Conservation (phyloP, 2,113 vertebrate genomes). For the Pedetes capensis region DNA sequence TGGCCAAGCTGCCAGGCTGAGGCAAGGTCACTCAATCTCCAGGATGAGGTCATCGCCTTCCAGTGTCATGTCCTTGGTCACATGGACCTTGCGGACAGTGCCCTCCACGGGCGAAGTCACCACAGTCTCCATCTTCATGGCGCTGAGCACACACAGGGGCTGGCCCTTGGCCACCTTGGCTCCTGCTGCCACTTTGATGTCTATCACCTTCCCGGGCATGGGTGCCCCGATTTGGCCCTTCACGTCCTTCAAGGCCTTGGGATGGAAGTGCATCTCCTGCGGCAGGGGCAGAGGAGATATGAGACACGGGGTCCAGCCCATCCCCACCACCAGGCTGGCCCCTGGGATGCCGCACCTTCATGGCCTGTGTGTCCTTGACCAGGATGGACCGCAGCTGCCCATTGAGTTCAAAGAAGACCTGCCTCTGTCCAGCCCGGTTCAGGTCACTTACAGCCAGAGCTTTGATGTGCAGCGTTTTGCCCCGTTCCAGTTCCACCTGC, state of each 20-base stretch:
- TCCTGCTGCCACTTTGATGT: constrained; percentile 89
- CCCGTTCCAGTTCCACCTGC: constrained; percentile 94
- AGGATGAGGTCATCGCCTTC: constrained; percentile 95
- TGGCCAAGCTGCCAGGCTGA: neutral
- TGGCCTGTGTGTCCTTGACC: constrained; percentile 92
- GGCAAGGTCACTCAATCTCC: constrained; percentile 86
- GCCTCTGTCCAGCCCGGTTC: constrained; percentile 92
- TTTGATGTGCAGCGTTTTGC: constrained; percentile 95
- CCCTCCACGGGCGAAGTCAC: constrained; percentile 92
- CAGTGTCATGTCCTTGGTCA: constrained; percentile 86
- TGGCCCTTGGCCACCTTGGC: constrained; percentile 89
- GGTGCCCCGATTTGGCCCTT: constrained; percentile 95
- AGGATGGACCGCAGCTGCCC: constrained; percentile 94
- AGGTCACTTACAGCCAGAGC: constrained; percentile 93
- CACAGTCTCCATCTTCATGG: constrained; percentile 98
- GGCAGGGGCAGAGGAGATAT: neutral
- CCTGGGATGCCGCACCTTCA: constrained; percentile 86
- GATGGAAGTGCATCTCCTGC: constrained; percentile 97
- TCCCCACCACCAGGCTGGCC: neutral
- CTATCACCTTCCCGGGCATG: constrained; percentile 95
- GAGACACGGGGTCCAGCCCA: neutral
- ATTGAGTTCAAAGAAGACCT: constrained; percentile 96
- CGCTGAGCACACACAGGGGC: constrained; percentile 92
- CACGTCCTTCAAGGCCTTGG: constrained; percentile 93
- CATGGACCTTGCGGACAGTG: constrained; percentile 86